A percentile compares a stretch with the other conserved stretches of the same genome.
Conservation (phyloP, 2,113 vertebrate species). For the Sigmodon hispidus region DNA sequence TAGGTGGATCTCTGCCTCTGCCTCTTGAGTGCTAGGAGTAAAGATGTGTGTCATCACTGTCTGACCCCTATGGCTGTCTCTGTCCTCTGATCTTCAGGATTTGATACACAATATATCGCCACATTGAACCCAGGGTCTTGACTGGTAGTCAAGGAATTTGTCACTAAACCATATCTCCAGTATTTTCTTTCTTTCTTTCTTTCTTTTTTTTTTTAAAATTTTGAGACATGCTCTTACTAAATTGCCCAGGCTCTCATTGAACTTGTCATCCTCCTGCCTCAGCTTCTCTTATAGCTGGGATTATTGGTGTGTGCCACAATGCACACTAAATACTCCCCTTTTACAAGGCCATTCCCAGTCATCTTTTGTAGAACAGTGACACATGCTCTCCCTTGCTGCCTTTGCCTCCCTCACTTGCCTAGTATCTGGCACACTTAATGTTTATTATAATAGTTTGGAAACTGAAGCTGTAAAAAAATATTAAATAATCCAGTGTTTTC, state of each 20-base stretch:
- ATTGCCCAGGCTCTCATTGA: neutral
- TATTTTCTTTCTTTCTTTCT: neutral
- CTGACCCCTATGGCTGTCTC: too few species aligned
- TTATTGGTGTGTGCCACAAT: neutral
- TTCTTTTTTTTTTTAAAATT: neutral
- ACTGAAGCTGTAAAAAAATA: neutral
- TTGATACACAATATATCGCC: too few species aligned
- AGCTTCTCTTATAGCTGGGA: too few species aligned
- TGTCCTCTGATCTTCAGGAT: too few species aligned
- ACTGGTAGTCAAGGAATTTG: neutral
- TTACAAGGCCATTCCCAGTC: neutral
- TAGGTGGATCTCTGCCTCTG: too few species aligned
- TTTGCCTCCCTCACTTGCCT: too few species aligned
- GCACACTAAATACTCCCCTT: neutral
- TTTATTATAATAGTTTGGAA: constrained; percentile 35
- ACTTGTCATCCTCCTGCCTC: neutral
- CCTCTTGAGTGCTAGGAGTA: too few species aligned
- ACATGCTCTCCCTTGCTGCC: too few species aligned
- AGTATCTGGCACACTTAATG: neutral
- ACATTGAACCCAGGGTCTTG: neutral
- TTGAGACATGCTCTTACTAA: neutral
- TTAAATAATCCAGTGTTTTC: neutral
- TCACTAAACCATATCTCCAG: neutral
- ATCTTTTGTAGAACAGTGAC: neutral
- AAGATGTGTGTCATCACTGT: too few species aligned